Evolutionary conservation across 2,888 invertebrate species (phyloP).

Genomic region (Tuta absoluta): DNA sequence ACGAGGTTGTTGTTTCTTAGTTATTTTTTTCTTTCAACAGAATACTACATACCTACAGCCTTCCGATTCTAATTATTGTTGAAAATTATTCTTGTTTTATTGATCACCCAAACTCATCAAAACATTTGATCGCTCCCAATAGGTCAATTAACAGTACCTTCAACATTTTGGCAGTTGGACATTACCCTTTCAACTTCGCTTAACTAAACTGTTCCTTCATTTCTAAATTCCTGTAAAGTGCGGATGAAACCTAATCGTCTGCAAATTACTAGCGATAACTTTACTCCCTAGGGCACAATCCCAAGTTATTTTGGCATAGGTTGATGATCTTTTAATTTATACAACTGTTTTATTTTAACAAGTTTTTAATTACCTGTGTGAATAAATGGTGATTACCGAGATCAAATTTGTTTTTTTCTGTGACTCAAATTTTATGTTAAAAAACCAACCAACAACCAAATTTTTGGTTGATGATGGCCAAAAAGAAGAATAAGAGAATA

Average conservation of each 20-base stretch:
- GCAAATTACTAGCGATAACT: background rate
- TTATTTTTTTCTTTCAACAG: no score
- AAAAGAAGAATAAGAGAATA: no score
- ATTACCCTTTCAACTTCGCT: background rate
- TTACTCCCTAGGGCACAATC: background rate
- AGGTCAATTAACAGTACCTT: background rate
- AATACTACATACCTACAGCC: no score
- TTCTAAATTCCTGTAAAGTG: constrained; percentile 3
- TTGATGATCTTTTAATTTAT: background rate
- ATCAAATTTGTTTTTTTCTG: no score
- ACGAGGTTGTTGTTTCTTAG: no score
- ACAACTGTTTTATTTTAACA: no score
- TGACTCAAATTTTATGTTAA: no score
- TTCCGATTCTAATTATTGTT: no score
- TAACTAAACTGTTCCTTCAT: background rate
- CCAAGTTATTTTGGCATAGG: background rate
- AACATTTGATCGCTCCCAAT: background rate
- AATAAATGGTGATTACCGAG: no score
- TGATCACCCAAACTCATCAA: background rate
- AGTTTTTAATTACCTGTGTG: no score
- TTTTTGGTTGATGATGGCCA: no score
- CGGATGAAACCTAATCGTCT: constrained; percentile 4
- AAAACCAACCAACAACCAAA: no score
- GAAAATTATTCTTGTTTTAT: background rate
- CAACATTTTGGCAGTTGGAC: background rate